These are phyloP conservation scores for Rhyzopertha dominica DNA, from an alignment of 1,140 invertebrate genomes.

Conservation along the genomic window DNA sequence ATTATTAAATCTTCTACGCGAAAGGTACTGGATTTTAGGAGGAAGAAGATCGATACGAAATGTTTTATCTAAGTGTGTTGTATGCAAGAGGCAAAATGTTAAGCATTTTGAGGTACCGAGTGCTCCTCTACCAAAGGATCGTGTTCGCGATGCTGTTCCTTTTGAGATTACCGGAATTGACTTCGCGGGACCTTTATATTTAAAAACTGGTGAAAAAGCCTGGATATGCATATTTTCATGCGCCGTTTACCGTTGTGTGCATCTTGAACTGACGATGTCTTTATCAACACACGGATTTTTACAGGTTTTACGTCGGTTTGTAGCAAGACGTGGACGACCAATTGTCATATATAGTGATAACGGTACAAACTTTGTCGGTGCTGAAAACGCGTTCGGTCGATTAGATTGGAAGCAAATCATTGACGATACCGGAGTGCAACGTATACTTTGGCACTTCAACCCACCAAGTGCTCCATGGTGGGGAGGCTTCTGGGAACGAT, in stretches of 20 bases:
- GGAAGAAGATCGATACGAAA: conserved; percentile 18
- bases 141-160: conserved; percentile 23
- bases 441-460: conserved; percentile 45
- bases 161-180: conserved; percentile 35
- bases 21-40: conserved; percentile 27
- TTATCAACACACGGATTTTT: conserved; percentile 35
- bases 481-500: conserved; percentile 43
- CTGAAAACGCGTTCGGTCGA: conserved; percentile 25
- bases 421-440: conserved; percentile 17
- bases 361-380: conserved; percentile 37
- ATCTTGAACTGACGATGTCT: conserved; percentile 36
- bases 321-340: conserved; percentile 35
- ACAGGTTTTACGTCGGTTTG: conserved; percentile 33
- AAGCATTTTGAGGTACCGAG: conserved; percentile 23
- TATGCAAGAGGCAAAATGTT: conserved; percentile 22
- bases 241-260: conserved; percentile 35
- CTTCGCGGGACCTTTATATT: conserved; percentile 28
- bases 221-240: conserved; percentile 39
- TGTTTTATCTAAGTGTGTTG: conserved; percentile 26
- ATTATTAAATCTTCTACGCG: conserved; percentile 9
- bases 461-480: conserved; percentile 42
- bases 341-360: conserved; percentile 43
- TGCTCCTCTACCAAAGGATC: conserved; percentile 26
- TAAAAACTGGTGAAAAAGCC: conserved; percentile 18
- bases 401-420: conserved; percentile 35